phyloP scores from a whole-genome alignment of 2,888 invertebrate species.

The Caenorhabditis afra region DNA sequence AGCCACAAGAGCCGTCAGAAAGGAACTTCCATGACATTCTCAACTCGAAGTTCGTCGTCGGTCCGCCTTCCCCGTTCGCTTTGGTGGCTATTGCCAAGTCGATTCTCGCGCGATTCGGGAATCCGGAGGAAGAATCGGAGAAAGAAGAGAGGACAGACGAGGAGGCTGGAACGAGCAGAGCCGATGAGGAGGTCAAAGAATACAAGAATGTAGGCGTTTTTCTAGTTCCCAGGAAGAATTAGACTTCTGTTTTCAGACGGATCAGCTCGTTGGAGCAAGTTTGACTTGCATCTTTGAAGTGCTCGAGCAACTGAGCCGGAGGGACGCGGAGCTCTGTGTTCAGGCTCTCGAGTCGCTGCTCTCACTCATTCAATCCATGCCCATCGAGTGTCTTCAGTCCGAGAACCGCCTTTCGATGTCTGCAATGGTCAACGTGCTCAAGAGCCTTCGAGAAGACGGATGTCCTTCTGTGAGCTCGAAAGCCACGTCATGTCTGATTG shows the following conservation, averaged over 20 bases:
- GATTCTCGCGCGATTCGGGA: slow-evolving; percentile 67
- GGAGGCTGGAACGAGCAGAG: slow-evolving; percentile 35
- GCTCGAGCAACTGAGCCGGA: slow-evolving; percentile 89
- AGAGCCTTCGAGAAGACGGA: slow-evolving; percentile 81
- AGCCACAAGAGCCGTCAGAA: slow-evolving; percentile 33
- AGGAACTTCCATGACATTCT: slow-evolving; percentile 50
- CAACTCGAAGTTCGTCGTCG: slow-evolving; percentile 66
- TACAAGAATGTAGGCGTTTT: slow-evolving; percentile 46
- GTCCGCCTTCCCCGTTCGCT: slow-evolving; percentile 72
- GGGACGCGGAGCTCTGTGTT: slow-evolving; percentile 90
- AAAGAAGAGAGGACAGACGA: slow-evolving; percentile 29
- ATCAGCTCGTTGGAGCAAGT: slow-evolving; percentile 82
- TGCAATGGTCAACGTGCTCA: slow-evolving; percentile 88
- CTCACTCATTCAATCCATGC: slow-evolving; percentile 84
- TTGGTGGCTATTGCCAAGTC: slow-evolving; percentile 71
- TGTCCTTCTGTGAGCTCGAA: slow-evolving; percentile 86
- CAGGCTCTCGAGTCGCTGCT: slow-evolving; percentile 89
- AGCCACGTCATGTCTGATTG: slow-evolving; percentile 92
- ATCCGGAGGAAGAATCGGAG: slow-evolving; percentile 35
- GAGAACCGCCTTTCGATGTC: slow-evolving; percentile 88
- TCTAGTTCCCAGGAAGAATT: not conserved
- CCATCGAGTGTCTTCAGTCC: slow-evolving; percentile 89
- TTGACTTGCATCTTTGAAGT: slow-evolving; percentile 90
- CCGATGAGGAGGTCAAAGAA: slow-evolving; percentile 25
- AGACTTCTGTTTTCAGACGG: slow-evolving; percentile 51